Evolutionary conservation across 1,140 invertebrate species (phyloP), one percentile per base, ranked within the genome.

Genomic region (Chlorops oryzae): DNA sequence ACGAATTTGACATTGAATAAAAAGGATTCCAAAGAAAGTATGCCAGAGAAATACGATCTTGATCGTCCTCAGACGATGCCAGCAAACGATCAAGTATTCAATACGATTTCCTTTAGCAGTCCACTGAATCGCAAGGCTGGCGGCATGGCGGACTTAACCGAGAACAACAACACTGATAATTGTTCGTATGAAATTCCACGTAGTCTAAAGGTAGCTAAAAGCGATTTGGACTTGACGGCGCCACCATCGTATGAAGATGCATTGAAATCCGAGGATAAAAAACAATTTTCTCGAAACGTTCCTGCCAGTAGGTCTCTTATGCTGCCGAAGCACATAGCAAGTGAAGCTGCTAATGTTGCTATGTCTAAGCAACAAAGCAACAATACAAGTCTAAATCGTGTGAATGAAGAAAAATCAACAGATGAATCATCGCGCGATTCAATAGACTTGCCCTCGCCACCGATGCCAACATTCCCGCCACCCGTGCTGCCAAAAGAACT

Each of bases 41-140:
- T 55, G 25, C 24, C 22, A 10, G 15, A 12, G 9, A 32, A 34
- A n/a, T 55, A 47, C 41, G 18, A 51, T 25, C 38, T 55, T 20
- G 66, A 64, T n/a, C 56, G 63, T 10, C 62, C 60, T 2, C 59
- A 66, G 49, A 69, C 70, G 3, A 54, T 72, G 53, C 63, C 65
- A 46, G 60, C 53, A 20, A 64, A 65, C 28, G 69, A 72, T 51
- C 48, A 54, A 32, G 61, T 72, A 9, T 72, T 72, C 3, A 56
- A 58, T 37, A 35, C 62, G 2, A 67, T 72, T 18, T 58, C 63
- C 27, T 72, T 72, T 46, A 62, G 54, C 35, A 72, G 69, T 57
- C 69, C 70, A 6, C 32, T 72, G 27, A 60, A 62, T 43, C 59
- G 60, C 21, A 58, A 58, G 51, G 34, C 50, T 0, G 59, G 50